Base-by-base conservation (phyloP, 2,888 invertebrate genomes). In the Blastobasis adustella region DNA sequence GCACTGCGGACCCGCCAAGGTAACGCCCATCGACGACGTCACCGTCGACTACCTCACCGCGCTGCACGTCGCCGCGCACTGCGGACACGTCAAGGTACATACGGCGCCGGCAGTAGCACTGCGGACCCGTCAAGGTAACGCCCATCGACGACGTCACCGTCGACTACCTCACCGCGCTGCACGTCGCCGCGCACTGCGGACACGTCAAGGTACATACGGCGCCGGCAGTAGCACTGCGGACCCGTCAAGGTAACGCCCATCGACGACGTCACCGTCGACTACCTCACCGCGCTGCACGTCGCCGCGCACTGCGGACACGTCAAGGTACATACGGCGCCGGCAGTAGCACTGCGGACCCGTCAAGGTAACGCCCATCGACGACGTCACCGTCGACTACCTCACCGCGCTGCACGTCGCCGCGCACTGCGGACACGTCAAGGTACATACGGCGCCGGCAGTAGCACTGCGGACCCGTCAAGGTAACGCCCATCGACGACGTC, bases 71-170 rank as follows among this genome's bases (percentile, higher is more conserved):
- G 97, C 98, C 9, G 97, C 98, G 0, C 97, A 97, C 69, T 97
- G 97, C 69, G 23, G 23, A 23, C 23, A 1, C 23, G 23, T 23
- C 23, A 23, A 23, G 23, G 23, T 1, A 23, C 23, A 23, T n/a
- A 23, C 23, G 23, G 23, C 23, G 23, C 3, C 23, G 23, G 1
- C 23, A 23, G 23, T 23, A 23, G 23, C 1, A 23, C 23, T 23
- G 23, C 23, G 23, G 23, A 23, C 23, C 98, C 98, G 5, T 91
- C 97, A 98, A 79, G 96, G 97, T 59, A 98, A n/a, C 98, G 1
- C 96, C 97, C n/a, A 98, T 99, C 48, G 98, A 99, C 87, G 99
- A 99, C 87, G 98, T 99, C 58, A 99, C 98, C 0, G 97, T 98
- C 45, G 99, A 99, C 85, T 99, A 98, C 80, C 90, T 99, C 69